phyloP scores from a whole-genome alignment of 1,140 invertebrate species.

The Trichoplusia ni region DNA sequence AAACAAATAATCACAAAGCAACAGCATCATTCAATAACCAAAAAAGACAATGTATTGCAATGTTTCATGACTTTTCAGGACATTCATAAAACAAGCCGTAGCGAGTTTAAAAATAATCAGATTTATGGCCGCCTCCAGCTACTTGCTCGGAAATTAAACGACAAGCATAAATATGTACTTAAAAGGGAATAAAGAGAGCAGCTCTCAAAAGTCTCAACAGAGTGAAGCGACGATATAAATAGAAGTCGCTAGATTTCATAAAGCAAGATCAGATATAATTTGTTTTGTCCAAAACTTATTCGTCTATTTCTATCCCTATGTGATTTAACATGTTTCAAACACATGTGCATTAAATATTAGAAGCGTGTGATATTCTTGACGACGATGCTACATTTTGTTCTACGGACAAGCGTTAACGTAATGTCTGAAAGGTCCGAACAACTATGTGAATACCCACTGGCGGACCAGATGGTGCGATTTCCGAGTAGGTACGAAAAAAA shows the following conservation, averaged over 20 bases:
- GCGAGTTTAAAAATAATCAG: slow-evolving; percentile 58
- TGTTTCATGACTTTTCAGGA: slow-evolving; percentile 35
- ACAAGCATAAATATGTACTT: slow-evolving; percentile 31
- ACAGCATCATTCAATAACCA: background rate
- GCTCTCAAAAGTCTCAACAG: background rate
- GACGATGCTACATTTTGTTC: slow-evolving; percentile 16
- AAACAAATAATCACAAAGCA: background rate
- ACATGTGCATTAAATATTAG: background rate
- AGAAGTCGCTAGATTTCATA: no score
- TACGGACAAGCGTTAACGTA: slow-evolving; percentile 34
- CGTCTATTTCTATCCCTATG: background rate
- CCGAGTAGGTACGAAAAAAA: slow-evolving; percentile 64
- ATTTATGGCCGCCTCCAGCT: slow-evolving; percentile 47
- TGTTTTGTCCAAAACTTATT: background rate
- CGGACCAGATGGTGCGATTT: slow-evolving; percentile 73
- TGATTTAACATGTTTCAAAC: background rate
- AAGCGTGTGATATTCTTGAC: slow-evolving; percentile 12
- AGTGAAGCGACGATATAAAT: background rate
- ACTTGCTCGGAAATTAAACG: slow-evolving; percentile 40
- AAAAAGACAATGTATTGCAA: slow-evolving; percentile 15
- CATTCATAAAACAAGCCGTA: slow-evolving; percentile 42
- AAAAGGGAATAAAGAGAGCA: slow-evolving; percentile 28
- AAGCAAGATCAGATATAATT: background rate
- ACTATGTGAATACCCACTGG: slow-evolving; percentile 46
- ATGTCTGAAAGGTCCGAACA: slow-evolving; percentile 36